Evolutionary conservation across 37 sponge, comb jelly and placozoan genomes (phyloP).

Genomic region (Oscarella lobularis): DNA sequence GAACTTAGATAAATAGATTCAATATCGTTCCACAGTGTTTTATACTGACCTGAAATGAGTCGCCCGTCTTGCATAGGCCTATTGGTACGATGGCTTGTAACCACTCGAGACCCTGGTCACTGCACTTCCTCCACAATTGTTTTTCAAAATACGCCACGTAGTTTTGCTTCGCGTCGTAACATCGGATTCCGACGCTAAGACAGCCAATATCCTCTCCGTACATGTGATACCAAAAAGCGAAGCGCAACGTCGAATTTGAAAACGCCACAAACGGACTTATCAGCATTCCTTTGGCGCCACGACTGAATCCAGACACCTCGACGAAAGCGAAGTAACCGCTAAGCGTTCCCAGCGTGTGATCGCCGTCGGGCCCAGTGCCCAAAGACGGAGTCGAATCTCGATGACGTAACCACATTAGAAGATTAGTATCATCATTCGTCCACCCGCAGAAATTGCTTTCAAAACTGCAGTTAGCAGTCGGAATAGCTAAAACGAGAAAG

Average conservation of each 20-base stretch:
- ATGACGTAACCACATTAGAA: background rate
- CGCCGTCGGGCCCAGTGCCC: background rate
- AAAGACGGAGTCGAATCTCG: background rate
- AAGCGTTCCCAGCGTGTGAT: background rate
- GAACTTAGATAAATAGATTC: no score
- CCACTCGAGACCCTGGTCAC: background rate
- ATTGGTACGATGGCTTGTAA: background rate
- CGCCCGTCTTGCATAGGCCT: background rate
- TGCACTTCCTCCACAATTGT: no score
- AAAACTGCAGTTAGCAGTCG: background rate
- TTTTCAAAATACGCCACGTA: no score
- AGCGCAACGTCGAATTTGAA: background rate
- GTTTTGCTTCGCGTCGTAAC: no score
- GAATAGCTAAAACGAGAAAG: background rate
- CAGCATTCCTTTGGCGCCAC: background rate
- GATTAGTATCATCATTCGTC: background rate
- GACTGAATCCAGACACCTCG: background rate
- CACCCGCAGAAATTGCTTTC: background rate
- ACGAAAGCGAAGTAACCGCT: background rate
- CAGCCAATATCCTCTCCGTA: background rate
- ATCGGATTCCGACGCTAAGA: background rate
- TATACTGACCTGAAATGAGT: background rate
- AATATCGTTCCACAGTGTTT: no score
- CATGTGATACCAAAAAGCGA: background rate
- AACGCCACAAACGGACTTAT: background rate